These are phyloP conservation scores for Piaya cayana DNA, from an alignment of 2,113 vertebrate species.

Conservation along the genomic window DNA sequence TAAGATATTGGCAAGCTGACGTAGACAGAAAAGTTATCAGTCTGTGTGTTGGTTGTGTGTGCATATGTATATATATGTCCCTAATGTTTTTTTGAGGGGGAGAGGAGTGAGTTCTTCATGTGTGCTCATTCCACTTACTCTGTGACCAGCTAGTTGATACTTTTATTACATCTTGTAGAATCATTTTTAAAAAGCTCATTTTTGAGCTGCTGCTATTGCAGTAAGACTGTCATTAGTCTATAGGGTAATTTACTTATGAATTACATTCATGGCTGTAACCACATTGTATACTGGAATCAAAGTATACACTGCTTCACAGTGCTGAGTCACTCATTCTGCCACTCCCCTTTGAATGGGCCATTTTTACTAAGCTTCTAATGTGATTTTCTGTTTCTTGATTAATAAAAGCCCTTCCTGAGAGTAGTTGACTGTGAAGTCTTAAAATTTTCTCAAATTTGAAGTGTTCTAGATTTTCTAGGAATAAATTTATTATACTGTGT, in stretches of 20 bases:
- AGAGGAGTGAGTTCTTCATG: rapidly evolving
- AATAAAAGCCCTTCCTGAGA: not conserved
- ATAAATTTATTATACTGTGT: not conserved
- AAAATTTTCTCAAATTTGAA: not conserved
- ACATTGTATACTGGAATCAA: not conserved
- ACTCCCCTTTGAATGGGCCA: not conserved
- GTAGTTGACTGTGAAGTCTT: not conserved
- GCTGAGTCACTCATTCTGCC: not conserved
- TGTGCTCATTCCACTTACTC: not conserved
- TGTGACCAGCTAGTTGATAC: not conserved
- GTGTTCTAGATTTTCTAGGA: not conserved
- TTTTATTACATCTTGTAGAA: not conserved
- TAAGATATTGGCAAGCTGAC: not conserved
- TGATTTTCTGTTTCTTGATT: not conserved
- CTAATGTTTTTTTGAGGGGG: not conserved
- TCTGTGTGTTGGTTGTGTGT: too few relatives aligned
- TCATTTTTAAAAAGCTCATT: not conserved
- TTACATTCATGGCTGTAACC: not conserved
- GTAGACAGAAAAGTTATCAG: not conserved
- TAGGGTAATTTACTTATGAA: not conserved
- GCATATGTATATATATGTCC: rapidly evolving
- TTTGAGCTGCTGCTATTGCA: not conserved
- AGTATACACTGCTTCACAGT: not conserved
- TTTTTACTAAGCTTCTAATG: not conserved
- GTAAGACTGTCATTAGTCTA: not conserved